Base-by-base conservation (phyloP, 2,113 vertebrate species). In the Myodes glareolus region DNA sequence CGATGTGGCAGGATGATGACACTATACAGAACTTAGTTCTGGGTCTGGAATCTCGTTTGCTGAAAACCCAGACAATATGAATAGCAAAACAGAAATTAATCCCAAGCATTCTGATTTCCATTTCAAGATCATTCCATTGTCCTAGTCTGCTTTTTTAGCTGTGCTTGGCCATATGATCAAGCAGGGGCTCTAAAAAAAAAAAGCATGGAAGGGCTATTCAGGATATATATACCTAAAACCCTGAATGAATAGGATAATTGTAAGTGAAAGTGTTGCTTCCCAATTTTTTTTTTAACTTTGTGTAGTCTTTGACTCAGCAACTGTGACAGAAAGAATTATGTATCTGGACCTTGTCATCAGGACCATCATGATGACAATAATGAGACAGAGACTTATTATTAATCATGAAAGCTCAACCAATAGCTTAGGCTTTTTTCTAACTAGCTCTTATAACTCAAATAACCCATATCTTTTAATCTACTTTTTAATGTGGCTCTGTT, bases 21-120 rank as follows among this genome's bases (percentile, higher is more conserved):
- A 45, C 31, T 23, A 5, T 36, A 73, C 63, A 87, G 9, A 93
- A 73, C 19, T 91, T 88, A 17, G n/a, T 29, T 80, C 67, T 68
- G 12, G 45, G 55, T 58, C 12, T 90, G 72, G 4, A 16, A 9
- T 39, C 76, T 88, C 61, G 86, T 73, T 91, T 95, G 17, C 36
- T 87, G 75, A 85, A 63, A 3, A 14, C 3, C 25, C 10, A 92
- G 7, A 88, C 85, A 0, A 81, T 90, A 94, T 88, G 45, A 72
- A 16, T 88, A 47, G 5, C 67, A 73, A 23, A 77, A 39, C 45
- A 96, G 75, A 96, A 93, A 78, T 50, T 76, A 91, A 84, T 36
- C 47, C 63, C 23, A 25, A 17, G 21, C 76, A 47, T 42, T 65
- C 27, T 14, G 23, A 70, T 80, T 80, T 16, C 73, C 17, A 88